Base-by-base conservation (phyloP, 1,140 invertebrate genomes). In the Saccostrea glomerata region DNA sequence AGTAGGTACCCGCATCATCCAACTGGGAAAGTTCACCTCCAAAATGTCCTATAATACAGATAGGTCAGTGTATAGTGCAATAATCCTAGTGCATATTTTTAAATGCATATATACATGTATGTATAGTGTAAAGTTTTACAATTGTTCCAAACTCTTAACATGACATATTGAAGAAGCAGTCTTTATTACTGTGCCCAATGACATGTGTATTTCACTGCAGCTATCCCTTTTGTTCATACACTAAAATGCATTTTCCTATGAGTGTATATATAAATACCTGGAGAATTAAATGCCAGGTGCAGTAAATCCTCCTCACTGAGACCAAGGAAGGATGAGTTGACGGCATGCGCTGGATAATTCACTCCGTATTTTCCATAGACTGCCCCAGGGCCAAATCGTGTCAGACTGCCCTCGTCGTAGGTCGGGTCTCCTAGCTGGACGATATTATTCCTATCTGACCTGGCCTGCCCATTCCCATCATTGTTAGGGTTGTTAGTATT, bases 1-100 rank as follows among this genome's bases (percentile, higher is more conserved):
- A 95, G 86, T 95, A 94, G 20, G 94, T 94, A n/a, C 94, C 93
- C 63, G 94, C 94, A 89, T 95, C 93, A 90, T 95, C 93, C 30
- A 95, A 84, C 77, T 94, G 92, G 17, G 93, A 93, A 77, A 94
- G 90, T 63, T 94, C 92, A 25, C 93, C 93, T 55, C 93, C 85
- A 90, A 93, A 93, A 84, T 94, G 92, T 86, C 91, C 94, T 94
- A 20, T 17, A 86, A 11, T 55, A 47, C 47, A 47, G 47, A 47
- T 6, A 47, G 2, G 47, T 47, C 47, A 47, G 47, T 47, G 6
- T 47, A 47, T 47, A 5, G 47, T 47, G 47, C 5, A 47, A 47
- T 47, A 47, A 47, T 47, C 9, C 47, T 47, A 0, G 47, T 47
- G 47, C 47, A 47, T 47, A 36, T 47, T 47, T 47, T 47, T 47